phyloP scores from a whole-genome alignment of 37 sponge, comb jelly and placozoan genomes.

The Tethya wilhelma region DNA sequence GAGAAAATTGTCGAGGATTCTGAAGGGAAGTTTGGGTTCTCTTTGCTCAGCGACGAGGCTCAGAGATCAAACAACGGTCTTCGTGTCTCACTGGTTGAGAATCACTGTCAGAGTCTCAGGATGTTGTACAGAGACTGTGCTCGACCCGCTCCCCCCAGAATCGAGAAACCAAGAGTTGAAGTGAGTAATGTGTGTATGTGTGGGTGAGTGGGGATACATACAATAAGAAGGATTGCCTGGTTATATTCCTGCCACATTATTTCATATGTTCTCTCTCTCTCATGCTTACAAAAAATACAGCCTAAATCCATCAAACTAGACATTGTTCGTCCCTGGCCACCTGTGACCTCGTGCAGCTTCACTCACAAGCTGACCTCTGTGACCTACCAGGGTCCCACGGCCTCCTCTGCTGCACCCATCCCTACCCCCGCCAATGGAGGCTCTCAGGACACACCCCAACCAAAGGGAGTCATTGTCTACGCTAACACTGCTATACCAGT shows the following conservation, averaged over 20 bases:
- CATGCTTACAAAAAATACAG: conserved; percentile 27
- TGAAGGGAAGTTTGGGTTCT: neutral
- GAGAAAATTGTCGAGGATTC: conserved; percentile 5
- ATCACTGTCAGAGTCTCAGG: conserved; percentile 80
- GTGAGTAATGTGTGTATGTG: too few species aligned
- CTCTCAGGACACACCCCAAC: conserved; percentile 14
- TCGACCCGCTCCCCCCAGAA: conserved; percentile 86
- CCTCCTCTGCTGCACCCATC: neutral
- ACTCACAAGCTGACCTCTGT: conserved; percentile 66
- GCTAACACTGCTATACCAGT: conserved; percentile 63
- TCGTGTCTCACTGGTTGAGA: conserved; percentile 81
- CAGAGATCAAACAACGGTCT: conserved; percentile 52
- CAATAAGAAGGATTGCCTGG: too few species aligned
- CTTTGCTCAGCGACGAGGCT: conserved; percentile 43
- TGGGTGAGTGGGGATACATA: too few species aligned
- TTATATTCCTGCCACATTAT: too few species aligned
- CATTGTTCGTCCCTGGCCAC: conserved; percentile 30
- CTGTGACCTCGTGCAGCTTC: conserved; percentile 64
- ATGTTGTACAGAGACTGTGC: conserved; percentile 97
- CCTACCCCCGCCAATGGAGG: neutral
- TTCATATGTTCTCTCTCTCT: too few species aligned
- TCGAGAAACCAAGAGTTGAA: conserved; percentile 37
- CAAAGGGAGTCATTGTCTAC: conserved; percentile 67
- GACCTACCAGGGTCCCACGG: conserved; percentile 73
- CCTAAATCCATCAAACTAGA: conserved; percentile 61